Base-by-base conservation (phyloP, 2,888 invertebrate genomes). In the Nematopogon swammerdamellus region DNA sequence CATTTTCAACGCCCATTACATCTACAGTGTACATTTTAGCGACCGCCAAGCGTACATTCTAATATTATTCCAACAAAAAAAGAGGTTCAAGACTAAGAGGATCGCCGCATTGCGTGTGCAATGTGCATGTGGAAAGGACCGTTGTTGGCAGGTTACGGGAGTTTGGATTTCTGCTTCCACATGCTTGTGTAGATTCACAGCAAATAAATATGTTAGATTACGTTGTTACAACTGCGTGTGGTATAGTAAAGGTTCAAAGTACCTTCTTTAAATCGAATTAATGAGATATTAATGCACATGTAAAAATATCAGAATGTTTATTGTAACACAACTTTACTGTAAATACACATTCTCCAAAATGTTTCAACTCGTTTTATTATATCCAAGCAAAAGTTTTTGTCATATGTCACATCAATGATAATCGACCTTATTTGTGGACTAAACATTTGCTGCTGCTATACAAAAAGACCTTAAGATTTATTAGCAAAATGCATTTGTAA, bases 41-140 rank as follows among this genome's bases (percentile, higher is more conserved):
- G 55, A 30, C 55, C 55, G 16, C 51, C 55, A n/a, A 50, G 49
- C 49, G 52, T 54, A 20, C 11, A 19, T 14, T 36, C 14, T 14
- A 36, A 30, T 8, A 36, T 18, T 20, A 45, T 36, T 42, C 30
- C 44, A 4, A 45, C 50, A 8, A 50, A 46, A 43, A 11, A 44
- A 11, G 50, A 55, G 42, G 53, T 53, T 5, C 25, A 36, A 50
- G 30, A 45, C 44, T n/a, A 55, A 53, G 48, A 14, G 46, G 42
- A 54, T 55, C 18, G 55, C 55, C 10, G 46, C 52, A 11, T 47
- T 52, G 44, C 25, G 55, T n/a, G n/a, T n/a, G n/a, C n/a, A n/a
- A n/a, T 42, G 49, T 54, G 16, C 54, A 25, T 25, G 25, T 25
- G 25, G 25, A 25, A 25, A 25, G 19, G 14, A 25, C 16, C 25